These are phyloP conservation scores for Mirounga angustirostris DNA, from an alignment of 2,113 vertebrate genomes.

Conservation along the genomic window DNA sequence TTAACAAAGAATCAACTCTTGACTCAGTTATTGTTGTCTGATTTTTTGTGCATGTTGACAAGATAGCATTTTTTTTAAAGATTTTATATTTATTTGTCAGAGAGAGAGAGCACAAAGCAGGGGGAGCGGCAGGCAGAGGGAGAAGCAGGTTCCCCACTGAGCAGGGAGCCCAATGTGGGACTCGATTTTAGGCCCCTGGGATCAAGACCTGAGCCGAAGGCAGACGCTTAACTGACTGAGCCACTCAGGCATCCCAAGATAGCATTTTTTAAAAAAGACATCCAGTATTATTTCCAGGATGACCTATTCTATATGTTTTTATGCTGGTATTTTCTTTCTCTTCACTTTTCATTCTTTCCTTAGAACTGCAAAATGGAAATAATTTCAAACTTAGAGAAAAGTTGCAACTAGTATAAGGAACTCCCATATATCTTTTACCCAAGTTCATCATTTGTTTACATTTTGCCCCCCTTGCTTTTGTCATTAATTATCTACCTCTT, in stretches of 20 bases:
- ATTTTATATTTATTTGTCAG: no score
- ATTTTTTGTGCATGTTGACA: background rate
- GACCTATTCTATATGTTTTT: background rate
- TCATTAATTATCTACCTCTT: background rate
- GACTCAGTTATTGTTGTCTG: background rate
- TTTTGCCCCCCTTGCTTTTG: slow-evolving; percentile 24
- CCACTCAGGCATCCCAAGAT: no score
- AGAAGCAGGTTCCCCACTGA: no score
- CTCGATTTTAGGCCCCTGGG: no score
- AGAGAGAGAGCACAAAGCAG: no score
- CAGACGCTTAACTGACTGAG: no score
- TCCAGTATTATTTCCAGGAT: background rate
- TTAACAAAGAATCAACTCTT: slow-evolving; percentile 25
- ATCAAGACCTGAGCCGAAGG: no score
- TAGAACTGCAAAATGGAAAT: slow-evolving; percentile 19
- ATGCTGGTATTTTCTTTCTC: background rate
- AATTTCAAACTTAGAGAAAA: background rate
- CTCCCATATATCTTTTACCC: background rate
- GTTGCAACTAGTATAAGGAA: background rate
- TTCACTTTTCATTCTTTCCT: background rate
- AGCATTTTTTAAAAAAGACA: background rate
- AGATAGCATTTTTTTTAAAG: background rate
- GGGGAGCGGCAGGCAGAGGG: no score
- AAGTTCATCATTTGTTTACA: background rate
- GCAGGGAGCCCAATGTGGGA: no score